Evolutionary conservation across 2,113 vertebrate genomes (phyloP).

Genomic region (Urocynchramus pylzowi): DNA sequence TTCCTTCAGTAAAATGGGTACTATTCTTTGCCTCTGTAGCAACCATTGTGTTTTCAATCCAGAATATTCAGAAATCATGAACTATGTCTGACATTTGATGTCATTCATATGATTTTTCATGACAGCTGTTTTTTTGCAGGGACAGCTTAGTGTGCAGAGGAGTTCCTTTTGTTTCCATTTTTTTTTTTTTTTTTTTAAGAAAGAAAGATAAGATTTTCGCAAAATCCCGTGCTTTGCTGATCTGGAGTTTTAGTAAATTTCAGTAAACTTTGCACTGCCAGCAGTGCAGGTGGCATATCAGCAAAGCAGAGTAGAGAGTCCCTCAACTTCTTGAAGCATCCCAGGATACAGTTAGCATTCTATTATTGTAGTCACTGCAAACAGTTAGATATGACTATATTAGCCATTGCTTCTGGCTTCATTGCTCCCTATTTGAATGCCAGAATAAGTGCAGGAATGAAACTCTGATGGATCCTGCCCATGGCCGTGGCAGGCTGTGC

Average conservation of each 20-base stretch:
- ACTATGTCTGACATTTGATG: not conserved
- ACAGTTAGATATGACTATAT: not conserved
- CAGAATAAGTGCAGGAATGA: not conserved
- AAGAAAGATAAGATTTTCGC: not conserved
- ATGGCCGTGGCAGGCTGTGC: rapidly evolving
- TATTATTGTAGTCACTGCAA: not conserved
- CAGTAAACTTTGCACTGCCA: not conserved
- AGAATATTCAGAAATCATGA: not conserved
- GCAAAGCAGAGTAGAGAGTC: not conserved
- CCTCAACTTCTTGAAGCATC: not conserved
- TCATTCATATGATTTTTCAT: not conserved
- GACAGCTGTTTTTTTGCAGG: rapidly evolving
- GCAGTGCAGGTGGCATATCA: not conserved
- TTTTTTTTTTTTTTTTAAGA: not conserved
- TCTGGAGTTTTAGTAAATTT: not conserved
- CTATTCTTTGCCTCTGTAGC: not conserved
- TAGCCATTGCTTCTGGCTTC: not conserved
- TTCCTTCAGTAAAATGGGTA: not conserved
- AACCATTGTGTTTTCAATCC: not conserved
- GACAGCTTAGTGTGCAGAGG: not conserved
- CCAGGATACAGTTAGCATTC: not conserved
- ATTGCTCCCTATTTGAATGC: not conserved
- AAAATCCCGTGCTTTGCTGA: not conserved
- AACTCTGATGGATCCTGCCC: not conserved
- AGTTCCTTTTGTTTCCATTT: not conserved